Evolutionary conservation across 2,888 invertebrate genomes (phyloP).

Genomic region (Drosophila rellima): DNA sequence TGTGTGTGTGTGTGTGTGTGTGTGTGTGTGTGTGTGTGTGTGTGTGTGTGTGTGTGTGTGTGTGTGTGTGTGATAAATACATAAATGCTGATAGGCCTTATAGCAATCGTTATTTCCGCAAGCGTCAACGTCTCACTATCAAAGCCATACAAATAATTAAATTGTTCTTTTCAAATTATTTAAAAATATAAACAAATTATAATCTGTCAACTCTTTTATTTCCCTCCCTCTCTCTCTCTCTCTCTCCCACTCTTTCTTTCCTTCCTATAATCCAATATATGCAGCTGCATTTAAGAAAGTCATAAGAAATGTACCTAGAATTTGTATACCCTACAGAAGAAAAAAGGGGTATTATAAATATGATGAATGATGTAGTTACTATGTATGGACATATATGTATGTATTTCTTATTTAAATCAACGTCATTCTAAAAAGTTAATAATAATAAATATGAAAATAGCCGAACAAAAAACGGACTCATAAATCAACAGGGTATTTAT

Average conservation of each 20-base stretch:
- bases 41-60: slow-evolving; percentile 5
- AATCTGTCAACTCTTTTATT: background rate
- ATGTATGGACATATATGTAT: no score
- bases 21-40: slow-evolving; percentile 1
- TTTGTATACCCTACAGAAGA: background rate
- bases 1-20: slow-evolving; percentile 7
- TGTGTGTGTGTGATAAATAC: slow-evolving; percentile 5
- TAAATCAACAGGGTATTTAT: slow-evolving; percentile 15
- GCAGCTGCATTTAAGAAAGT: slow-evolving; percentile 3
- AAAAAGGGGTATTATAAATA: background rate
- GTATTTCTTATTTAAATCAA: background rate
- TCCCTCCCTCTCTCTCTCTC: background rate
- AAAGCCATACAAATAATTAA: slow-evolving; percentile 13
- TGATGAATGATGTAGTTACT: background rate
- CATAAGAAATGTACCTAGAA: background rate
- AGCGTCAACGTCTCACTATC: slow-evolving; percentile 29
- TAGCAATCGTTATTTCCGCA: background rate
- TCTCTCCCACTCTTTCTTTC: background rate
- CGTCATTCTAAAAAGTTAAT: background rate
- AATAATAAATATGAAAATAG: background rate
- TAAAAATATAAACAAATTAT: slow-evolving; percentile 2
- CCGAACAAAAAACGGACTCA: background rate
- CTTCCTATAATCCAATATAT: background rate
- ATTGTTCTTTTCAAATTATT: slow-evolving; percentile 8
- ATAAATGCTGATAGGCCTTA: slow-evolving; percentile 23